Evolutionary conservation across 2,113 vertebrate genomes (phyloP).

Genomic region (Cranoglanis bouderius): DNA sequence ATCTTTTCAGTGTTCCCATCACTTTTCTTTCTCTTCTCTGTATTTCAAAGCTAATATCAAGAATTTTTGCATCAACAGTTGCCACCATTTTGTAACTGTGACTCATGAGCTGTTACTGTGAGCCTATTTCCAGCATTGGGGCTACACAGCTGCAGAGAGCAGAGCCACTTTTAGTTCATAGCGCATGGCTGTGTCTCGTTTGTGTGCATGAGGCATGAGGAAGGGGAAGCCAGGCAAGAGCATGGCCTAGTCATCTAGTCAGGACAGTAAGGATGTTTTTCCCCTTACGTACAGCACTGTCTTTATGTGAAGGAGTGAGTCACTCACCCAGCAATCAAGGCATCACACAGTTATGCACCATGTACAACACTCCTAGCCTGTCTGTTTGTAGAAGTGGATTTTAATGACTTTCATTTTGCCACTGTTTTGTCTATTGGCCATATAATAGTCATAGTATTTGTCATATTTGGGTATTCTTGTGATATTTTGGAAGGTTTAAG

Average conservation of each 20-base stretch:
- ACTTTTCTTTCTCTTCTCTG: constrained; percentile 3
- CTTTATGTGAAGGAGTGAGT: constrained; percentile 27
- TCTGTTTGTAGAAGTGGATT: neutral
- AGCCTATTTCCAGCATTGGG: constrained; percentile 74
- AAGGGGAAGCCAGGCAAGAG: constrained; percentile 23
- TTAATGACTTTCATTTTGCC: neutral
- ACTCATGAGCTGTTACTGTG: constrained; percentile 61
- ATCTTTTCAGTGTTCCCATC: neutral
- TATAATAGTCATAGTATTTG: neutral
- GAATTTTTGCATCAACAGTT: constrained; percentile 59
- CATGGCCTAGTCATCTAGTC: constrained; percentile 17
- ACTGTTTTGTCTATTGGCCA: neutral
- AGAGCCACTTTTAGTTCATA: constrained; percentile 61
- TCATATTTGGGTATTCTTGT: neutral
- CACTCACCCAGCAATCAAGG: neutral
- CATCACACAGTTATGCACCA: neutral
- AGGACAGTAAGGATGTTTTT: constrained; percentile 27
- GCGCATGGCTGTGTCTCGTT: constrained; percentile 49
- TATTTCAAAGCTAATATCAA: constrained; percentile 26
- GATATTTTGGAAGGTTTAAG: neutral
- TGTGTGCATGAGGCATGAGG: constrained; percentile 24
- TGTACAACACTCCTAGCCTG: neutral
- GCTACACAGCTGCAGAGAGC: constrained; percentile 69
- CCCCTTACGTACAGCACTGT: neutral
- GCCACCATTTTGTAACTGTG: constrained; percentile 66